A percentile compares a stretch with the other conserved stretches of the same genome.
Evolutionary conservation across 2,113 vertebrate species (phyloP).

Genomic region (Rhineura floridana): DNA sequence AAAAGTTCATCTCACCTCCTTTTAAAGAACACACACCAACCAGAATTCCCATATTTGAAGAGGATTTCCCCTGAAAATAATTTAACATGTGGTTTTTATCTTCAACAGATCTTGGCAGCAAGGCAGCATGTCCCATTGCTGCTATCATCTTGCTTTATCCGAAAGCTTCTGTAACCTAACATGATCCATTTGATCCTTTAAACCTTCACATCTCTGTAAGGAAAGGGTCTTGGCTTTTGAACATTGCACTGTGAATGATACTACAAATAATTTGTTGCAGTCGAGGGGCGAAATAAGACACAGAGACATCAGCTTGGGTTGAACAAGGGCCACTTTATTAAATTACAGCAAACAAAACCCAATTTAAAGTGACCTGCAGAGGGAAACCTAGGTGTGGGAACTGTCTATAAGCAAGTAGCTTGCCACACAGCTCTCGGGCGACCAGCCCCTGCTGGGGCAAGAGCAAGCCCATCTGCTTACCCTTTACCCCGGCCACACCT

Average conservation of each 20-base stretch:
- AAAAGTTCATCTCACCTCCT: slow-evolving; percentile 31
- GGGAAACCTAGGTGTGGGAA: no score
- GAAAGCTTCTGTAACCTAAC: slow-evolving; percentile 55
- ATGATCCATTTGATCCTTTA: slow-evolving; percentile 48
- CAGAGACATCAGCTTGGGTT: no score
- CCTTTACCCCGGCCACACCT: no score
- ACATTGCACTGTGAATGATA: not conserved
- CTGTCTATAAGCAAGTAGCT: no score
- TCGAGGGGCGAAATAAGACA: no score
- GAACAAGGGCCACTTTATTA: no score
- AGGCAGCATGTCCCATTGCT: slow-evolving; percentile 44
- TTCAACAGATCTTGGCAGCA: slow-evolving; percentile 49
- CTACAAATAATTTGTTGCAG: slow-evolving; percentile 39
- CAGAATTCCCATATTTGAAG: slow-evolving; percentile 43
- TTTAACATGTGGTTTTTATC: slow-evolving; percentile 55
- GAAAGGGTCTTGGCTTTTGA: slow-evolving; percentile 47
- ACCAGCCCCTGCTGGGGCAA: no score
- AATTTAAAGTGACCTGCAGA: no score
- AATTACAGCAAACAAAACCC: no score
- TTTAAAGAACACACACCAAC: slow-evolving; percentile 39
- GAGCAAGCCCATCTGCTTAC: no score
- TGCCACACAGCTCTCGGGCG: no score
- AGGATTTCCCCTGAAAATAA: slow-evolving; percentile 56
- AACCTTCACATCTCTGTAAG: slow-evolving; percentile 45
- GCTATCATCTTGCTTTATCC: slow-evolving; percentile 48